These are phyloP conservation scores for Psix sp. DNA, from an alignment of 1,140 invertebrate genomes.

Conservation along the genomic window DNA sequence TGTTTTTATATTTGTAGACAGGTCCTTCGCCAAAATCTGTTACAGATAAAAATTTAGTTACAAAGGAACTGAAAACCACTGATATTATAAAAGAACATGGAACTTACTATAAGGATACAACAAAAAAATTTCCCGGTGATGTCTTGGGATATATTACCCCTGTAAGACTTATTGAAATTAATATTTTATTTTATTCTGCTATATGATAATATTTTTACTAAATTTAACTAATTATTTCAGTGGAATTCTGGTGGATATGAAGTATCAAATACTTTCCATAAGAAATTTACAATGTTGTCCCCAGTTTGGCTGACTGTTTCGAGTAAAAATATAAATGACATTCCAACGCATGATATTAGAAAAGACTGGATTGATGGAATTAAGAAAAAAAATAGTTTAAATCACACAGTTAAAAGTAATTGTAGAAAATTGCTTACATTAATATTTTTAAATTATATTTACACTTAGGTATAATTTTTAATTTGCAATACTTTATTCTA, in stretches of 20 bases:
- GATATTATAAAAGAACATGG: slow-evolving; percentile 87
- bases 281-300: slow-evolving; percentile 93
- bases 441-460: too few species aligned
- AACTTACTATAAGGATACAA: neutral
- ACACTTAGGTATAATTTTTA: neutral
- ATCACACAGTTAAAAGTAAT: slow-evolving; percentile 77
- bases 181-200: slow-evolving; percentile 19
- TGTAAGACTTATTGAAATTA: slow-evolving; percentile 78
- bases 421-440: neutral
- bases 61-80: slow-evolving; percentile 80
- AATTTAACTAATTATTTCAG: slow-evolving; percentile 78
- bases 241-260: slow-evolving; percentile 98
- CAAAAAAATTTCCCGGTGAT: slow-evolving; percentile 79
- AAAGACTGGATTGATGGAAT: slow-evolving; percentile 89
- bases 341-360: slow-evolving; percentile 88
- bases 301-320: slow-evolving; percentile 93
- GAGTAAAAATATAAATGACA: slow-evolving; percentile 79
- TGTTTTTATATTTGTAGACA: slow-evolving; percentile 62
- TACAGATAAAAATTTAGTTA: slow-evolving; percentile 82
- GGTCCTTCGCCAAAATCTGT: slow-evolving; percentile 84
- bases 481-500: slow-evolving; percentile 5
- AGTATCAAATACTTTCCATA: slow-evolving; percentile 91
- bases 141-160: slow-evolving; percentile 94
- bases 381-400: slow-evolving; percentile 73
- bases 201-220: slow-evolving; percentile 20